phyloP scores from a whole-genome alignment of 2,888 invertebrate species.

The Caenorhabditis angaria region DNA sequence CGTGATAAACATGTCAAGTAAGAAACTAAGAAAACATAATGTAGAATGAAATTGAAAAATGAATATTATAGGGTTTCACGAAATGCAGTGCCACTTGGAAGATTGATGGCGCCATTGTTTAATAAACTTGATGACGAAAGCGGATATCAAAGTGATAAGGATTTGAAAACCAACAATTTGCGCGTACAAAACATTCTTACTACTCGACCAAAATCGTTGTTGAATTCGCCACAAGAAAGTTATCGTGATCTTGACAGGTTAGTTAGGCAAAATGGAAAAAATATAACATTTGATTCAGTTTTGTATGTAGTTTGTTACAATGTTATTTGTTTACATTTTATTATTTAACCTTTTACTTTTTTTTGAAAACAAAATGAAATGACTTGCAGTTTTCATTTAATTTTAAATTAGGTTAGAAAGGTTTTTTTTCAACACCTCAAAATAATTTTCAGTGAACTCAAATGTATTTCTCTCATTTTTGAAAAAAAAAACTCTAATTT shows the following conservation, averaged over 20 bases:
- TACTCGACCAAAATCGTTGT: conserved; percentile 35
- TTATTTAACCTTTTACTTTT: too few species aligned
- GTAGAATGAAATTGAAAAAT: neutral
- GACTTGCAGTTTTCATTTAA: too few species aligned
- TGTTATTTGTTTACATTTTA: neutral
- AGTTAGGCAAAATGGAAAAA: too few species aligned
- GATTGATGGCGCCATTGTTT: conserved; percentile 53
- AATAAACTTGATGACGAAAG: conserved; percentile 5
- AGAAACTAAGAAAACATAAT: conserved; percentile 6
- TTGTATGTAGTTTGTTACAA: neutral
- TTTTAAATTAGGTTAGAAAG: too few species aligned
- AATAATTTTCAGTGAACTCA: too few species aligned
- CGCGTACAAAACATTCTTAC: conserved; percentile 23
- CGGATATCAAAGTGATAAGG: conserved; percentile 11
- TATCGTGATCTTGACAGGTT: conserved; percentile 53
- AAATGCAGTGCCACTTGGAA: conserved; percentile 72
- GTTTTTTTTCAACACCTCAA: too few species aligned
- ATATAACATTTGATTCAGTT: too few species aligned
- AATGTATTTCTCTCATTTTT: too few species aligned
- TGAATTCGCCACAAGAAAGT: conserved; percentile 53
- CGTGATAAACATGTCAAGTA: conserved; percentile 79
- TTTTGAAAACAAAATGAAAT: too few species aligned
- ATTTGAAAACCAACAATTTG: conserved; percentile 10
- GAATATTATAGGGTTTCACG: conserved; percentile 49
- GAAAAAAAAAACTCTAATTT: too few species aligned